phyloP scores from a whole-genome alignment of 2,888 invertebrate genomes.

The Agrochola circellaris region DNA sequence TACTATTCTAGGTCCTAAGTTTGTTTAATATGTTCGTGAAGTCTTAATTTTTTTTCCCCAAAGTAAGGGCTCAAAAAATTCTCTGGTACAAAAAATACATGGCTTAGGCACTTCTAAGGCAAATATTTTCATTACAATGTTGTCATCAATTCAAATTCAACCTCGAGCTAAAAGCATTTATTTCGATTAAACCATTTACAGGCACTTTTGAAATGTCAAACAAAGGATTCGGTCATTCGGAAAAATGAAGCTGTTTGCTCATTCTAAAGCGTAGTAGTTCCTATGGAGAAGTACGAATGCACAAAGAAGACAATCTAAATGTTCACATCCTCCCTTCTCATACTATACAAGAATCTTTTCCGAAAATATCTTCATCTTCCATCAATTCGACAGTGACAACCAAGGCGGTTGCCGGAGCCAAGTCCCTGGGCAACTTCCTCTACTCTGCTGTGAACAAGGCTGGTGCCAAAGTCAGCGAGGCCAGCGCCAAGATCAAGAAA shows the following conservation, averaged over 20 bases:
- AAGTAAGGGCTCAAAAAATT: neutral
- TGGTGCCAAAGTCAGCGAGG: constrained; percentile 97
- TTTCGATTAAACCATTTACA: neutral
- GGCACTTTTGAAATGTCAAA: neutral
- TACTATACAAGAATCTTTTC: neutral
- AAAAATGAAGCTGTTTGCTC: neutral
- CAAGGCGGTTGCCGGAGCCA: constrained; percentile 97
- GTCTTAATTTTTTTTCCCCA: constrained; percentile 1
- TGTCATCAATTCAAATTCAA: neutral
- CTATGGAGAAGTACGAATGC: neutral
- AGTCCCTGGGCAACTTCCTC: constrained; percentile 97
- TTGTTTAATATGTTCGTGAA: neutral
- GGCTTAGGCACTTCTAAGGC: neutral
- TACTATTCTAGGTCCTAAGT: neutral
- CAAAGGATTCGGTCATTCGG: neutral
- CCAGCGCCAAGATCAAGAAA: constrained; percentile 98
- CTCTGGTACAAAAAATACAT: neutral
- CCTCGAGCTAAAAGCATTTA: neutral
- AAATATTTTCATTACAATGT: neutral
- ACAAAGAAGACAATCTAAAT: neutral
- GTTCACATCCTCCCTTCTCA: neutral
- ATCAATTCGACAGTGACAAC: constrained; percentile 93
- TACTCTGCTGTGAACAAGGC: constrained; percentile 99
- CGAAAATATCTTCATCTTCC: constrained; percentile 10
- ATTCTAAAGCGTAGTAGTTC: neutral